phyloP scores from a whole-genome alignment of 2,113 vertebrate species.

The Hyperoodon ampullatus region DNA sequence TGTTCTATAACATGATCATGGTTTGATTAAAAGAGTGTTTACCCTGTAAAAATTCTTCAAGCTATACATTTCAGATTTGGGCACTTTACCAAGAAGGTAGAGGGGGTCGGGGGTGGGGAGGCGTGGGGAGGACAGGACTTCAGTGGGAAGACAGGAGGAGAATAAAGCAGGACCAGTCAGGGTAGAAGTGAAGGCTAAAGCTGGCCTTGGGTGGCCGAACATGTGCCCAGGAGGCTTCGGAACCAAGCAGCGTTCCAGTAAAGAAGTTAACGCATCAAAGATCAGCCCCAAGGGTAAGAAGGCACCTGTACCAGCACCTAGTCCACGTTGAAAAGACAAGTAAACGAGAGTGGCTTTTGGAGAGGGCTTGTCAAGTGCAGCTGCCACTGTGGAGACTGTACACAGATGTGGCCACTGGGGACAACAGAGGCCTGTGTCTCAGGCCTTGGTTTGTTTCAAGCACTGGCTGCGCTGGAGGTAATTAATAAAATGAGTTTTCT shows the following conservation, averaged over 20 bases:
- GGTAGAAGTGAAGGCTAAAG: not conserved
- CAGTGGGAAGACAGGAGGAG: not conserved
- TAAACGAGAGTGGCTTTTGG: not conserved
- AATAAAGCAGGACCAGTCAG: not conserved
- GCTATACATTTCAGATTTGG: not conserved
- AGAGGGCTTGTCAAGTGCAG: too few relatives aligned
- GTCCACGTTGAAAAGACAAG: not conserved
- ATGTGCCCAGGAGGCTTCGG: not conserved
- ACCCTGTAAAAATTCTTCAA: not conserved
- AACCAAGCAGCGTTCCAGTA: not conserved
- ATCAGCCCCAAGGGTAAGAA: not conserved
- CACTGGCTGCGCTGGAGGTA: not conserved
- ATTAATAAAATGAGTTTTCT: not conserved
- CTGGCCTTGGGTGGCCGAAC: not conserved
- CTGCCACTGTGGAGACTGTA: accelerated
- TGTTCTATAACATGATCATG: not conserved
- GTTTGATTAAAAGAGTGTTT: not conserved
- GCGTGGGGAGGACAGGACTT: too few relatives aligned
- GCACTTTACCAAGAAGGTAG: not conserved
- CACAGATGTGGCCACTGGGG: not conserved
- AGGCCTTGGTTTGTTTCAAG: not conserved
- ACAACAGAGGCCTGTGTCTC: too few relatives aligned
- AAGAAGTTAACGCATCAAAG: not conserved
- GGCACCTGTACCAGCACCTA: not conserved
- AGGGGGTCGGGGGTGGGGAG: not conserved